Conservation (phyloP, 2,888 invertebrate genomes). For the Hyposoter dolosus region DNA sequence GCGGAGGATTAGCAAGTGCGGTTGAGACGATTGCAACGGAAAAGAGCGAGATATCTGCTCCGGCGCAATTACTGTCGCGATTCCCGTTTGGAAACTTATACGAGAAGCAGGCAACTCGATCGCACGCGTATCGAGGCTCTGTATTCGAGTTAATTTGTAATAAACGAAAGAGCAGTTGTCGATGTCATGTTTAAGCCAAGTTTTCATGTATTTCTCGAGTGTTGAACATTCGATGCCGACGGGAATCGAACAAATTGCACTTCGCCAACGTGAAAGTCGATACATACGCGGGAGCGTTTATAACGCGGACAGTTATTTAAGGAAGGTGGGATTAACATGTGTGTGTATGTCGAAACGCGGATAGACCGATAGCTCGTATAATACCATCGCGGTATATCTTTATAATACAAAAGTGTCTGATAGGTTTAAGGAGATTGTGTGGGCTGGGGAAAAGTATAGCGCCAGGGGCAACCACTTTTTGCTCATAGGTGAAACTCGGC, state of each 20-base stretch:
- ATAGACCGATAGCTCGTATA: slow-evolving; percentile 58
- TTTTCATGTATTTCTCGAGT: slow-evolving; percentile 2
- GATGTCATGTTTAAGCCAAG: background rate
- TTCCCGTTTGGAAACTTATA: background rate
- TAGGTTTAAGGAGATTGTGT: slow-evolving; percentile 27
- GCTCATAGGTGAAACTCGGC: slow-evolving; percentile 20
- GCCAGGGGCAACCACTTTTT: slow-evolving; percentile 56
- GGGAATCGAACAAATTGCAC: slow-evolving; percentile 52
- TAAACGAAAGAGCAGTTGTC: background rate
- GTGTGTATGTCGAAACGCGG: slow-evolving; percentile 68
- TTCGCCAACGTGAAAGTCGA: slow-evolving; percentile 24
- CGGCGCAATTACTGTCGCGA: background rate
- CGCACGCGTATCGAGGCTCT: background rate
- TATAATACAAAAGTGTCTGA: slow-evolving; percentile 47
- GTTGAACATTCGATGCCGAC: slow-evolving; percentile 40
- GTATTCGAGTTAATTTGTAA: background rate
- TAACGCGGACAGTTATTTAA: slow-evolving; percentile 12
- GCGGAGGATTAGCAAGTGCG: slow-evolving; percentile 14
- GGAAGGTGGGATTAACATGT: slow-evolving; percentile 57
- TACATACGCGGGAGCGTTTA: background rate
- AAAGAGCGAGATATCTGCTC: background rate
- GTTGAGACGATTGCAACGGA: background rate
- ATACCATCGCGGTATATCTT: slow-evolving; percentile 6
- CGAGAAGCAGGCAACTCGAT: background rate
- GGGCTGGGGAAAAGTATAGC: slow-evolving; percentile 43